Conservation (phyloP, 2,113 vertebrate genomes). For the Oostethus manadensis region DNA sequence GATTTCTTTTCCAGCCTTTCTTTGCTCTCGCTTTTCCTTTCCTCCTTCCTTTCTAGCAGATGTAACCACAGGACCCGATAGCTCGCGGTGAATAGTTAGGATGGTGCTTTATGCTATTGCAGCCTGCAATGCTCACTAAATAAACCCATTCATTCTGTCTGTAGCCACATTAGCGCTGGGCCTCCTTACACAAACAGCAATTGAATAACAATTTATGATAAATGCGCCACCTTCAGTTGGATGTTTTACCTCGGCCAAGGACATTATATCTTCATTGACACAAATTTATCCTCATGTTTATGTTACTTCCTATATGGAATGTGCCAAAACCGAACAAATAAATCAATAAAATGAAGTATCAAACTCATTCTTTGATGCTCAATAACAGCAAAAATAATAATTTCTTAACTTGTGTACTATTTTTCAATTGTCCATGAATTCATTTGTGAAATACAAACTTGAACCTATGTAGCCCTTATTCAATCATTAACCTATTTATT, state of each 20-base stretch:
- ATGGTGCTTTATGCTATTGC: neutral
- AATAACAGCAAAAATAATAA: no score
- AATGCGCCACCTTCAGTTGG: neutral
- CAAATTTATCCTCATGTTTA: no score
- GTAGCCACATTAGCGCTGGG: neutral
- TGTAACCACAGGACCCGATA: neutral
- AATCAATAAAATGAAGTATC: no score
- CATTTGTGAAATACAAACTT: no score
- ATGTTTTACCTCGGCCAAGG: neutral
- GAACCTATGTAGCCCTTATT: no score
- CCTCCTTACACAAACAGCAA: neutral
- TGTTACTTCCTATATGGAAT: no score
- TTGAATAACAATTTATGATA: neutral
- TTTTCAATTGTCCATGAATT: no score
- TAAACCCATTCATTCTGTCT: constrained; percentile 2
- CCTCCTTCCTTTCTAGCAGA: neutral
- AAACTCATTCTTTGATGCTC: no score
- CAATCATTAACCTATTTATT: no score
- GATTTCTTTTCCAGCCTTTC: neutral
- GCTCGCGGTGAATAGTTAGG: constrained; percentile 1
- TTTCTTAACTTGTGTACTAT: no score
- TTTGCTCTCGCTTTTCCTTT: no score
- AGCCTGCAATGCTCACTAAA: constrained; percentile 3
- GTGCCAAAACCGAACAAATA: no score
- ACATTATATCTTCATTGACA: neutral